Evolutionary conservation across 1,140 invertebrate species (phyloP), one percentile per base, ranked within the genome.

Genomic region (Drosophila repletoides): DNA sequence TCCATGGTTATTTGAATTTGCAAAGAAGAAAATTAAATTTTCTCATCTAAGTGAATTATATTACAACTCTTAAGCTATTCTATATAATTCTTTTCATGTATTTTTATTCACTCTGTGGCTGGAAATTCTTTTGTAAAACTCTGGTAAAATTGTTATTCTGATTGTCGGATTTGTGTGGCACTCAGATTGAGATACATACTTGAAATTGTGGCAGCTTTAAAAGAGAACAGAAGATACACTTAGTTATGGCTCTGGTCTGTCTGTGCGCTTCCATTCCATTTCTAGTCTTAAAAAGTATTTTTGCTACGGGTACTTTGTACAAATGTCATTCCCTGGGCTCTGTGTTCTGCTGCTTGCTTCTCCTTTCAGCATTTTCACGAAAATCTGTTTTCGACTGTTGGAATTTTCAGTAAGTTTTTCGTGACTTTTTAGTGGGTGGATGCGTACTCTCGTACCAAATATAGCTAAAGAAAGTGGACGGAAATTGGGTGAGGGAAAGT

Each of bases 311-410:
- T 6, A 19, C 24, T 43, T 34, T 17, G 15, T 26, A 31, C 15
- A 40, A 29, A 29, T 43, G 24, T n/a, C 5, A 21, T 51, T 26
- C 14, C 26, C 7, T 56, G 9, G 24, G 17, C 51, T 33, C 48
- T 12, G 26, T 15, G 52, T 48, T 29, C 34, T 63, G 21, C 29
- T 41, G 29, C 14, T 29, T n/a, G 24, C 19, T 56, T 7, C 31
- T 40, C 17, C 9, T 58, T 56, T 56, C 33, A 34, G 40, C 49
- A 43, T 64, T 65, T 67, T 58, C 53, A 55, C 26, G 14, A 40
- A 72, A 80, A 76, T 81, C 76, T 80, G 76, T 81, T 76, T 69
- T 76, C 52, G 76, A 80, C 76, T 81, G 72, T 48, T 41, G 67
- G 56, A 63, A 66, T 80, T 80, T 58, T 40, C 26, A 36, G 53